Conservation (phyloP, 2,888 invertebrate genomes). For the Dysmachus trigonus region DNA sequence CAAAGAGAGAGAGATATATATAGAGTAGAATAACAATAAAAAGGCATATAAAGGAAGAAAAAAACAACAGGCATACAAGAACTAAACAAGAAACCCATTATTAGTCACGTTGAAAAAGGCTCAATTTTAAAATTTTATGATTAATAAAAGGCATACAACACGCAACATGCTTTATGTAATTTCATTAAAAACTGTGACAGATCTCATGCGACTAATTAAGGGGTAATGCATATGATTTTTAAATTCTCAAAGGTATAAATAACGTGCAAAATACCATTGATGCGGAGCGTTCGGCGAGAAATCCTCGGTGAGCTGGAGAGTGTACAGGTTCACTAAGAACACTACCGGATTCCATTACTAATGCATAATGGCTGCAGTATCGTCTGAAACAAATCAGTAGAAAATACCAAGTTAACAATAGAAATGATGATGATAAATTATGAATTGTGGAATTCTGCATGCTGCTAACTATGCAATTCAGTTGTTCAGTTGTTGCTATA, state of each 20-base stretch:
- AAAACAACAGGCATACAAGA: no score
- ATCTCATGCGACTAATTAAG: neutral
- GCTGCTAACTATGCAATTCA: neutral
- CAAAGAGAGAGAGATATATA: no score
- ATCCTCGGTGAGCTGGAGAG: constrained; percentile 61
- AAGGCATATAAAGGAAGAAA: no score
- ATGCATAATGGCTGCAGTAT: constrained; percentile 44
- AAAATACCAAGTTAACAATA: neutral
- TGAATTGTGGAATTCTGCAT: neutral
- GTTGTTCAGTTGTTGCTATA: no score
- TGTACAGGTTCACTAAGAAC: constrained; percentile 63
- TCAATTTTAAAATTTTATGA: neutral
- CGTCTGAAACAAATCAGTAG: constrained; percentile 18
- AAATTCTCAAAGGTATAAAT: neutral
- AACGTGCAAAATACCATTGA: constrained; percentile 58
- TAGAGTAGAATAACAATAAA: no score
- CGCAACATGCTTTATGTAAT: neutral
- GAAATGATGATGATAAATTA: neutral
- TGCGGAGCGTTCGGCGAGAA: constrained; percentile 62
- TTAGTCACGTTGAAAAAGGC: neutral
- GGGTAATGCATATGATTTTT: neutral
- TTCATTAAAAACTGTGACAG: neutral
- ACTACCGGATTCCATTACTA: constrained; percentile 61
- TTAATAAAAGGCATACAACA: neutral
- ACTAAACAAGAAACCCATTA: neutral